These are phyloP conservation scores for Chymomyza caudatula DNA, from an alignment of 2,888 invertebrate species.

Conservation along the genomic window DNA sequence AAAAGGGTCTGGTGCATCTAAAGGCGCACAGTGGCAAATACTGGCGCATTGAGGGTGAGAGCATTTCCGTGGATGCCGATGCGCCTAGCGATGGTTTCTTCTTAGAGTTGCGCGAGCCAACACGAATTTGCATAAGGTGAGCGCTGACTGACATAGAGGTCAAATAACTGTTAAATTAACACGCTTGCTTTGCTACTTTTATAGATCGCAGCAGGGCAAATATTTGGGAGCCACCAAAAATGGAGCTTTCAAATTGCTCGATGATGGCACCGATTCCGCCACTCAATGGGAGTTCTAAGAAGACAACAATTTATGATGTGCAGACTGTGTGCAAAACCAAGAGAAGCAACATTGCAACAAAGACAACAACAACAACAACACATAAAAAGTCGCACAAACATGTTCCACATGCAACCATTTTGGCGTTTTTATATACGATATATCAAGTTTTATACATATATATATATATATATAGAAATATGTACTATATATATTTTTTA, in stretches of 20 bases:
- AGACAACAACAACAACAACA: slow-evolving; percentile 26
- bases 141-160: neutral
- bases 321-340: neutral
- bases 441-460: slow-evolving; percentile 8
- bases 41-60: slow-evolving; percentile 94
- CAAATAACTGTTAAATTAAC: neutral
- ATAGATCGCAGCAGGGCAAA: slow-evolving; percentile 80
- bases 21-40: slow-evolving; percentile 96
- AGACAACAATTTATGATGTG: neutral
- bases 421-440: neutral
- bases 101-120: slow-evolving; percentile 94
- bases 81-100: slow-evolving; percentile 90
- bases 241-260: slow-evolving; percentile 91
- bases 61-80: slow-evolving; percentile 91
- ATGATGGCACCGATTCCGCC: slow-evolving; percentile 86
- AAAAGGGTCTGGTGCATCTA: slow-evolving; percentile 92
- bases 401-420: slow-evolving; percentile 37
- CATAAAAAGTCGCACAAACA: slow-evolving; percentile 24
- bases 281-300: slow-evolving; percentile 96
- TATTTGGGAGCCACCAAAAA: slow-evolving; percentile 95
- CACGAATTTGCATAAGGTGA: slow-evolving; percentile 92
- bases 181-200: neutral
- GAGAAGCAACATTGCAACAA: slow-evolving; percentile 2
- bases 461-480: slow-evolving; percentile 22
- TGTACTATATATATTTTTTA: slow-evolving; percentile 39